Conservation (phyloP, 2,888 invertebrate species). For the Diarsia brunnea region DNA sequence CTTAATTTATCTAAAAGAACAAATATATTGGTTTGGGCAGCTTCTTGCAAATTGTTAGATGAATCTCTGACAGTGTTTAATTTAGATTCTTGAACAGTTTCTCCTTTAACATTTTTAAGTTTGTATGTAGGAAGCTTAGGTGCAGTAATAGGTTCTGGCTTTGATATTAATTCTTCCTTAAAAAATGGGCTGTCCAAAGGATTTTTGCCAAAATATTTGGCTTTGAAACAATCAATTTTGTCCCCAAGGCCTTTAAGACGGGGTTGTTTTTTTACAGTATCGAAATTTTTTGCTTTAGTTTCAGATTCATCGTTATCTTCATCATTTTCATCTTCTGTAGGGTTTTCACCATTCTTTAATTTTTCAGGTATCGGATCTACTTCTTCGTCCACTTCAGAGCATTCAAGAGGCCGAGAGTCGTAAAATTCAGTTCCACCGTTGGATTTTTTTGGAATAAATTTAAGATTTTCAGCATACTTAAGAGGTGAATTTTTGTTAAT, state of each 20-base stretch:
- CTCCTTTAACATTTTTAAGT: conserved; percentile 58
- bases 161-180: conserved; percentile 88
- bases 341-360: conserved; percentile 79
- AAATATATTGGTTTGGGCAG: conserved; percentile 66
- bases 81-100: conserved; percentile 49
- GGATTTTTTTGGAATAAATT: conserved; percentile 92
- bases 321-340: conserved; percentile 79
- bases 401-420: conserved; percentile 90
- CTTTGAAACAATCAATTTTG: conserved; percentile 94
- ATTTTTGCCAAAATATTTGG: conserved; percentile 94
- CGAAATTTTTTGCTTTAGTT: conserved; percentile 73
- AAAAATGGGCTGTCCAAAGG: conserved; percentile 95
- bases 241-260: conserved; percentile 92
- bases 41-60: conserved; percentile 55
- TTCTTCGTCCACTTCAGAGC: conserved; percentile 89
- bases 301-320: conserved; percentile 64
- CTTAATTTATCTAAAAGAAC: conserved; percentile 72
- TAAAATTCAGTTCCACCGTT: conserved; percentile 93
- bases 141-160: conserved; percentile 84
- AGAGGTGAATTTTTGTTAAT: conserved; percentile 91
- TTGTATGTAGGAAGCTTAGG: conserved; percentile 73
- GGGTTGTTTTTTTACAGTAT: conserved; percentile 80
- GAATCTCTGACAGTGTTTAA: conserved; percentile 40
- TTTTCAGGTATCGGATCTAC: conserved; percentile 90
- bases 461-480: conserved; percentile 92